Percentiles rank a stretch among this genome's conserved stretches.
phyloP scores from a whole-genome alignment of 2,113 vertebrate genomes.

The Numida meleagris region DNA sequence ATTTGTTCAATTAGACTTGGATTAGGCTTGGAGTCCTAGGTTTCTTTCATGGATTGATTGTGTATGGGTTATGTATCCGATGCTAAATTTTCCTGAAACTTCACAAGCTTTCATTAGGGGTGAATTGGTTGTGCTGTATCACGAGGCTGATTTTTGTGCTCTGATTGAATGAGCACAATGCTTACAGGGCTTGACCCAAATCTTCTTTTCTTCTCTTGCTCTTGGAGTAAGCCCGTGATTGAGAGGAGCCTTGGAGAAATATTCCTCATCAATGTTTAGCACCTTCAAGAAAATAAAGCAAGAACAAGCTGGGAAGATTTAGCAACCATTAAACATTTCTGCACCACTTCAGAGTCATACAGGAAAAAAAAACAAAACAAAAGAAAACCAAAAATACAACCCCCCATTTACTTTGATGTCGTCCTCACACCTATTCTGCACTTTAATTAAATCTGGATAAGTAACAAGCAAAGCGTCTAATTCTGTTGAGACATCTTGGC shows the following conservation, averaged over 20 bases:
- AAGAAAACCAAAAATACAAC: rapidly evolving
- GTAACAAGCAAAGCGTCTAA: not conserved
- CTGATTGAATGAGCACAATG: not conserved
- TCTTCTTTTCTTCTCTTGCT: not conserved
- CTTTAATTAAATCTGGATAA: rapidly evolving
- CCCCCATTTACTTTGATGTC: too few relatives aligned
- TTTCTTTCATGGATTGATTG: not conserved
- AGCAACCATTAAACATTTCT: not conserved
- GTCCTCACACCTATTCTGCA: not conserved
- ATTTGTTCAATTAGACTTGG: not conserved
- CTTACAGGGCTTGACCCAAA: constrained; percentile 54
- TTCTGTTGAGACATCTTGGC: not conserved
- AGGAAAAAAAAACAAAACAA: not conserved
- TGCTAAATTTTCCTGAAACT: not conserved
- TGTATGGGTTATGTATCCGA: not conserved
- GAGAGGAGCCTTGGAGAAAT: not conserved
- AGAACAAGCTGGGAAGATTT: not conserved
- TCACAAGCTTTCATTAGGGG: not conserved
- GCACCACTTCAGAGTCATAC: not conserved
- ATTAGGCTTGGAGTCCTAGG: not conserved
- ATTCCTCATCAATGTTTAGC: not conserved
- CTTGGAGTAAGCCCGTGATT: not conserved
- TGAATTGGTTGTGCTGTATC: not conserved
- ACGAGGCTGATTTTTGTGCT: rapidly evolving
- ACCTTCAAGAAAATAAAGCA: not conserved